phyloP scores from a whole-genome alignment of 2,113 vertebrate genomes.

The Glaucidium brasilianum region DNA sequence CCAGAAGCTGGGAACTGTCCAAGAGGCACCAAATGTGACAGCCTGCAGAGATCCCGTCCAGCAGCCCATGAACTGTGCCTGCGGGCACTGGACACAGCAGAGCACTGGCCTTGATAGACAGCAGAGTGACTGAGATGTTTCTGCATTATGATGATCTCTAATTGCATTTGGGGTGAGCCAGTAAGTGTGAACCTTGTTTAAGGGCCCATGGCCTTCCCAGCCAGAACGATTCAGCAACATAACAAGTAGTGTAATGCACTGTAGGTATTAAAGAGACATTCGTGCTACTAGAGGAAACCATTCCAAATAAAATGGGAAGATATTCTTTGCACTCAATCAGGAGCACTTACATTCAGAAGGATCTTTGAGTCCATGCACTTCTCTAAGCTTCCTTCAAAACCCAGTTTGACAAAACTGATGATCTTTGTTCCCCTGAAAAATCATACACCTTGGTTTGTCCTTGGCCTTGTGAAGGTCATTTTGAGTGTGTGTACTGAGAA shows the following conservation, averaged over 20 bases:
- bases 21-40: background rate
- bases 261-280: slow-evolving; percentile 64
- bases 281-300: slow-evolving; percentile 52
- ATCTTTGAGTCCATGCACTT: slow-evolving; percentile 53
- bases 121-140: background rate
- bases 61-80: background rate
- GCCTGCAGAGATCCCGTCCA: background rate
- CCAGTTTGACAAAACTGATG: background rate
- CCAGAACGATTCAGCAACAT: slow-evolving; percentile 23
- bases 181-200: background rate
- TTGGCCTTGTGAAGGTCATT: slow-evolving; percentile 12
- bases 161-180: slow-evolving; percentile 17
- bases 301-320: slow-evolving; percentile 42
- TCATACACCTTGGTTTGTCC: slow-evolving; percentile 62
- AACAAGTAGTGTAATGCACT: slow-evolving; percentile 68
- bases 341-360: slow-evolving; percentile 63
- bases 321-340: slow-evolving; percentile 35
- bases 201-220: background rate
- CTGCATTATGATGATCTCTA: background rate
- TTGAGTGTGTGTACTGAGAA: background rate
- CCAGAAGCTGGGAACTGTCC: background rate
- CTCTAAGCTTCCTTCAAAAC: slow-evolving; percentile 52
- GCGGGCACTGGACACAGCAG: background rate
- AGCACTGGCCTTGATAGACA: background rate
- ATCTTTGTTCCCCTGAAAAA: slow-evolving; percentile 58